Evolutionary conservation across 92 coral and sea anemone genomes (phyloP), one percentile per base, ranked within the genome.

Genomic region (Umimayanthus chanpuru): DNA sequence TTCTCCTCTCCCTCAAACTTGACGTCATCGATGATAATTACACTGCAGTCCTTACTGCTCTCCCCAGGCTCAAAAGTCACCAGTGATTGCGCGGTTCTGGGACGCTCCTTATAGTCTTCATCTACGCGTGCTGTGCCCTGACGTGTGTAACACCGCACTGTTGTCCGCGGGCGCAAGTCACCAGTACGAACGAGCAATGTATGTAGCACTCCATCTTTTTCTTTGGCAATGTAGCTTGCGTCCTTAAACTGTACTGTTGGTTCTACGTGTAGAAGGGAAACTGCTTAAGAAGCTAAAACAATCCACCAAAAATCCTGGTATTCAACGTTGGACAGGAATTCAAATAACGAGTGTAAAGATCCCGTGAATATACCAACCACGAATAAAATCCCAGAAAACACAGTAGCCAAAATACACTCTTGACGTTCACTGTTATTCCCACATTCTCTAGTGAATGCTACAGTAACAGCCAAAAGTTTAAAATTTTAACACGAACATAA

Each of bases 121-220:
- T 91, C 94, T 67, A 94, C 99, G 23, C 76, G 88, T 73, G 99
- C 98, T 5, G 98, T 64, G 83, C 71, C 86, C 76, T 95, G 98
- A 20, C 98, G 96, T 1, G 98, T 97, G 91, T 92, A 97, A 40
- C 99, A 97, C 39, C 96, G 91, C 38, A 97, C 97, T 29, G 93
- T 58, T 38, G 99, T 92, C 14, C 85, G 78, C 23, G 9, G 89
- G 82, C 92, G 76, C 74, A 97, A 85, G 90, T 97, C 99, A 55
- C 99, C 99, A 77, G 90, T 90, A 81, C 99, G 98, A 87, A 92
- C 89, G 72, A 97, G 90, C 43, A 81, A 61, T 6, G 94, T 96
- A 67, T 86, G 86, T n/a, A 92, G 66, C 30, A 92, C 84, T 11
- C 92, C 92, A 29, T 81, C 71, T 38, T 88, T 89, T 89, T 97